A percentile compares a stretch with the other conserved stretches of the same genome.
These are phyloP conservation scores for Callosobruchus maculatus DNA, from an alignment of 2,888 invertebrate species.

Conservation along the genomic window DNA sequence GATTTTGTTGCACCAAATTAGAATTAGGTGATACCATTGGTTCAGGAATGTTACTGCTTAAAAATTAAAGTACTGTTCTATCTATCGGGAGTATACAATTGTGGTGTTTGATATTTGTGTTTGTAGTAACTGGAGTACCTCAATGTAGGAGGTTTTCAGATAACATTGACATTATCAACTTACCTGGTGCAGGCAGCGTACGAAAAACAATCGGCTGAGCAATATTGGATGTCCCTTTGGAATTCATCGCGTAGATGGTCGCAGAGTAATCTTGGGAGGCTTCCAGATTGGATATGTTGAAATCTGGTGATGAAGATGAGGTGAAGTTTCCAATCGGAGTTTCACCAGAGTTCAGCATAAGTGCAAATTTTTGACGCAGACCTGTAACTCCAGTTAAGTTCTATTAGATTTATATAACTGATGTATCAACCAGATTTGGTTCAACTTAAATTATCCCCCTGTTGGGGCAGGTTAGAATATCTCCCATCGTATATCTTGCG, in stretches of 20 bases:
- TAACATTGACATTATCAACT: too few relatives aligned
- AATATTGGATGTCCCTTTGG: constrained; percentile 54
- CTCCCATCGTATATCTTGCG: too few relatives aligned
- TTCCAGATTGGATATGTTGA: constrained; percentile 52
- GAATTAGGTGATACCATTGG: too few relatives aligned
- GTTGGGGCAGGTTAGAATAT: too few relatives aligned
- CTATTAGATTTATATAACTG: neutral
- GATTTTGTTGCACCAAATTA: too few relatives aligned
- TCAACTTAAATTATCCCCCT: too few relatives aligned
- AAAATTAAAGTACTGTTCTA: too few relatives aligned
- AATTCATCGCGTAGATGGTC: constrained; percentile 64
- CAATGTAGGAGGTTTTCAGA: too few relatives aligned
- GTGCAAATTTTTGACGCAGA: constrained; percentile 46
- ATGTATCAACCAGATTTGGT: neutral
- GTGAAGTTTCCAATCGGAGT: constrained; percentile 46
- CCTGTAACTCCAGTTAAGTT: constrained; percentile 28
- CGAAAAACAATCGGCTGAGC: constrained; percentile 47
- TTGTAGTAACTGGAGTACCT: too few relatives aligned
- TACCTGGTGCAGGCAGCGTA: constrained; percentile 48
- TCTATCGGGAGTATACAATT: too few relatives aligned
- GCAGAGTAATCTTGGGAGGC: constrained; percentile 50
- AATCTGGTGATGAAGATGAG: constrained; percentile 47
- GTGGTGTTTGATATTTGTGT: too few relatives aligned
- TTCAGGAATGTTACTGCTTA: too few relatives aligned
- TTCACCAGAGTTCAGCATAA: constrained; percentile 41